Conservation (phyloP, 2,113 vertebrate genomes). For the Sclerurus mexicanus region DNA sequence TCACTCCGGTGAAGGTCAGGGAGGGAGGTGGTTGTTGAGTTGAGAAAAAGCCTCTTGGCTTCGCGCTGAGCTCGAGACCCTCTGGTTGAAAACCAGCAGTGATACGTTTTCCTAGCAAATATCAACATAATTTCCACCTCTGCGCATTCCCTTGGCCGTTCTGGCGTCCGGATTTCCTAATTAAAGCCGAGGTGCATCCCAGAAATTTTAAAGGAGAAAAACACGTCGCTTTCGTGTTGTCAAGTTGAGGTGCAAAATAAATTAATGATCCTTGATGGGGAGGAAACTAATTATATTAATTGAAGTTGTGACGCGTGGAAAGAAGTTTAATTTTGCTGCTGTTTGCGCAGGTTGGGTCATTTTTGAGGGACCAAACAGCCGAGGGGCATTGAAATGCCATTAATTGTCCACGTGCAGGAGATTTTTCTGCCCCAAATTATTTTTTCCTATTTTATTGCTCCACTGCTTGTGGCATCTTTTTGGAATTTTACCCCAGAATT, state of each 20-base stretch:
- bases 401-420: neutral
- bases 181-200: neutral
- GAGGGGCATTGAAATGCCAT: neutral
- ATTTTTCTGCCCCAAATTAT: neutral
- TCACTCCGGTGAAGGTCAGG: neutral
- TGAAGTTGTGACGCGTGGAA: neutral
- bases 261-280: neutral
- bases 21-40: neutral
- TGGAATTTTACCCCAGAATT: neutral
- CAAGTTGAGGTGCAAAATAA: neutral
- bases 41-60: neutral
- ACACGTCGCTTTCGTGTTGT: accelerated
- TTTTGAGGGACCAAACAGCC: neutral
- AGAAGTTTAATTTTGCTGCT: neutral
- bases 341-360: neutral
- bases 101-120: neutral
- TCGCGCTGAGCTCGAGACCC: neutral
- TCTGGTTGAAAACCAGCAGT: neutral
- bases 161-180: neutral
- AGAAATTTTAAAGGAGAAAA: neutral
- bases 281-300: slow-evolving; percentile 8
- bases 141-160: accelerated
- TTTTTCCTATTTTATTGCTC: neutral
- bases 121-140: neutral
- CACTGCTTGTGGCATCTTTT: too few species aligned